Evolutionary conservation across 1,140 invertebrate species (phyloP).

Genomic region (Drosophila elegans): DNA sequence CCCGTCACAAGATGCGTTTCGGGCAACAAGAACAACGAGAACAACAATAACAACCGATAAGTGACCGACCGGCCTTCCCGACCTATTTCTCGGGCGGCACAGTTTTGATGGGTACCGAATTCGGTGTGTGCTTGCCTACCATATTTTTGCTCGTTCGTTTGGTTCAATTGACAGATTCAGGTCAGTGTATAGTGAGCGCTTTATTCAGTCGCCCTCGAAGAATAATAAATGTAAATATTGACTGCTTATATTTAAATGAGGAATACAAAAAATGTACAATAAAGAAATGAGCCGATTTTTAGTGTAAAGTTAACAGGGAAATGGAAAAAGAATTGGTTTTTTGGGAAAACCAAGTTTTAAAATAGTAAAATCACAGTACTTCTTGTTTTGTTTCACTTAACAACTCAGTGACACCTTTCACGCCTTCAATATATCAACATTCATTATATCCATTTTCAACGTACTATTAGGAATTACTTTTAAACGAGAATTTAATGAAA

Average conservation of each 20-base stretch:
- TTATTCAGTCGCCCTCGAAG: conserved; percentile 11
- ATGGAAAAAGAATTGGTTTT: no score
- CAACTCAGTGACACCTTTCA: no score
- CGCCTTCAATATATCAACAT: no score
- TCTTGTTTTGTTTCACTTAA: no score
- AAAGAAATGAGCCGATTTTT: no score
- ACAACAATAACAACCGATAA: conserved; percentile 34
- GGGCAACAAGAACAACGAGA: conserved; percentile 36
- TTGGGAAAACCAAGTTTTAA: no score
- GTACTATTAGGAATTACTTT: no score
- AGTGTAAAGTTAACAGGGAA: no score
- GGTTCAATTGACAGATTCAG: conserved; percentile 72
- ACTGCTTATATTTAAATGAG: background rate
- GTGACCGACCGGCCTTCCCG: conserved; percentile 22
- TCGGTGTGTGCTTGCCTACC: conserved; percentile 11
- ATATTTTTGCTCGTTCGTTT: conserved; percentile 42
- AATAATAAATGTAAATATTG: background rate
- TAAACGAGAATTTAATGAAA: no score
- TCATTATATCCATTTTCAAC: no score
- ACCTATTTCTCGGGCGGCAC: conserved; percentile 25
- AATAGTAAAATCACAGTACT: no score
- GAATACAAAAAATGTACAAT: no score
- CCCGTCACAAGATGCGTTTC: conserved; percentile 61
- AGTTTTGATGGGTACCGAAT: conserved; percentile 47
- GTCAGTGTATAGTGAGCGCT: conserved; percentile 78